Percentiles rank a stretch among this genome's conserved stretches.
These are phyloP conservation scores for Arenaria interpres DNA, from an alignment of 2,113 vertebrate species.

Conservation along the genomic window DNA sequence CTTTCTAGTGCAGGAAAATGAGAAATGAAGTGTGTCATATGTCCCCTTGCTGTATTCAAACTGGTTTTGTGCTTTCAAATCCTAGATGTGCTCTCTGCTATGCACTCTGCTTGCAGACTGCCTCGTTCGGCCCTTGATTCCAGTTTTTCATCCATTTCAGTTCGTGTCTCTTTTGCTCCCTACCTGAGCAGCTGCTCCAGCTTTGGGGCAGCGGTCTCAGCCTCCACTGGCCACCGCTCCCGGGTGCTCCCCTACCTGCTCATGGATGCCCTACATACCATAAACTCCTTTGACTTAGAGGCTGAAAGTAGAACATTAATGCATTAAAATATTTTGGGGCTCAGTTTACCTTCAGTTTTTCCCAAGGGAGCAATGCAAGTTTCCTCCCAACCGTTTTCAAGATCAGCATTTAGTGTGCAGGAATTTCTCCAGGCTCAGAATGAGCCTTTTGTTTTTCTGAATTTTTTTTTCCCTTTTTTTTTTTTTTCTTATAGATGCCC, in stretches of 20 bases:
- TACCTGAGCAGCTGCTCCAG: not conserved
- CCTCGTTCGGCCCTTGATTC: not conserved
- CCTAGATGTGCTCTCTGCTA: constrained; percentile 33
- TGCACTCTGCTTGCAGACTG: not conserved
- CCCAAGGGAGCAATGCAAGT: not conserved
- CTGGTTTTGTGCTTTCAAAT: constrained; percentile 53
- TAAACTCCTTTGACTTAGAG: constrained; percentile 20
- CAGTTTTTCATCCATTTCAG: not conserved
- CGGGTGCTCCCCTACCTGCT: fast-evolving
- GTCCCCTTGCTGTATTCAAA: not conserved
- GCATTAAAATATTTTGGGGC: not conserved
- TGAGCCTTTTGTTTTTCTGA: not conserved
- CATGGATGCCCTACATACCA: not conserved
- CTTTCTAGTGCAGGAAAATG: not conserved
- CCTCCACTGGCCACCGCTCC: not conserved
- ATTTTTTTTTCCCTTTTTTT: not conserved
- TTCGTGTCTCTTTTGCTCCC: not conserved
- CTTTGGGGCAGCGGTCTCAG: not conserved
- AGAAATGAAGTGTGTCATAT: constrained; percentile 27
- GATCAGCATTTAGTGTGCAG: not conserved
- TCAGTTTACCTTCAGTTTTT: not conserved
- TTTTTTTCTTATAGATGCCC: no score
- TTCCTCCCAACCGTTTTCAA: constrained; percentile 30
- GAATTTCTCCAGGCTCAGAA: not conserved
- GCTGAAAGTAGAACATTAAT: not conserved